These are phyloP conservation scores for Antheraea assamensis DNA, from an alignment of 2,888 invertebrate genomes.

Conservation along the genomic window DNA sequence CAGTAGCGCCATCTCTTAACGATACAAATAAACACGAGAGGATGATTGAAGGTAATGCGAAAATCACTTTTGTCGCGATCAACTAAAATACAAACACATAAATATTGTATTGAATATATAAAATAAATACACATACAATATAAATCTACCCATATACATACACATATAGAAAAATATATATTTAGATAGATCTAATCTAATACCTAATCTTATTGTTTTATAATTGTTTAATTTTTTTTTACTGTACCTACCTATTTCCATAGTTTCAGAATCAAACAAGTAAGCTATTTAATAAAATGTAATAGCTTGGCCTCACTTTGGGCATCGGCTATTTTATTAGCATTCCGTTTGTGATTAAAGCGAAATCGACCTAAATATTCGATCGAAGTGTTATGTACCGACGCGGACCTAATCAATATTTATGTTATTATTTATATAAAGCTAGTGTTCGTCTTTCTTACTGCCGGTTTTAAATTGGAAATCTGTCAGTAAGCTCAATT, in stretches of 20 bases:
- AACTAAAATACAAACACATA: too few species aligned
- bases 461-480: background rate
- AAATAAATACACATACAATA: too few species aligned
- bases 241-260: background rate
- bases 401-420: conserved; percentile 36
- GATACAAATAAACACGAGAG: too few species aligned
- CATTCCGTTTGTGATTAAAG: conserved; percentile 54
- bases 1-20: too few species aligned
- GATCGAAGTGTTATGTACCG: conserved; percentile 25
- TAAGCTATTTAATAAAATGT: background rate
- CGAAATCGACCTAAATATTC: conserved; percentile 73
- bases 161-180: too few species aligned
- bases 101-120: too few species aligned
- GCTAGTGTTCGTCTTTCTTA: background rate
- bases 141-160: too few species aligned
- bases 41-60: too few species aligned
- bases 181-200: too few species aligned
- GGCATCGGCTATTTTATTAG: conserved; percentile 41
- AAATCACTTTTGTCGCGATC: too few species aligned
- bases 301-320: background rate
- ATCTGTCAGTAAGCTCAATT: background rate
- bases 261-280: background rate
- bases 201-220: too few species aligned
- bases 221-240: background rate
- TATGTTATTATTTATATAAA: conserved; percentile 28